A percentile compares a stretch with the other conserved stretches of the same genome.
These are phyloP conservation scores for Myiagra hebetior DNA, from an alignment of 2,113 vertebrate genomes.

Conservation along the genomic window DNA sequence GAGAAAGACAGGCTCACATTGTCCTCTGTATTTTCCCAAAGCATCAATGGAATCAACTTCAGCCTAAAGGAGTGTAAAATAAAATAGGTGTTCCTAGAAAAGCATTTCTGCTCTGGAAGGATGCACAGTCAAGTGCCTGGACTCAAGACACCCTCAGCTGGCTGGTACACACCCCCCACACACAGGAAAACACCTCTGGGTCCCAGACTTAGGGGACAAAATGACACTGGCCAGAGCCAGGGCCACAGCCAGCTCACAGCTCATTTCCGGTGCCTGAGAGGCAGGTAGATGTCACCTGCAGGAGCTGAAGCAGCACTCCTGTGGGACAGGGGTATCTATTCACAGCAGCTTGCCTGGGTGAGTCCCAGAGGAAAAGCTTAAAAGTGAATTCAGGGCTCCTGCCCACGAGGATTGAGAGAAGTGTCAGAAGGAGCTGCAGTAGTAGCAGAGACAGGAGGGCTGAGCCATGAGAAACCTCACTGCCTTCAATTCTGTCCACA, in stretches of 20 bases:
- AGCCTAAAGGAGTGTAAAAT: conserved; percentile 72
- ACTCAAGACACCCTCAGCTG: neutral
- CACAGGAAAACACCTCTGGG: neutral
- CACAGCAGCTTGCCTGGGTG: neutral
- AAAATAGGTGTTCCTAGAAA: neutral
- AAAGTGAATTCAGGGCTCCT: neutral
- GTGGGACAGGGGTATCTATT: neutral
- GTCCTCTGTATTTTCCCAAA: conserved; percentile 85
- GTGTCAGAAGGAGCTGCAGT: neutral
- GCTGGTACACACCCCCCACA: fast-evolving
- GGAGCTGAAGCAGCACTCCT: neutral
- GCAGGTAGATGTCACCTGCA: neutral
- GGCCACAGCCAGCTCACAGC: neutral
- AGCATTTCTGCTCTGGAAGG: neutral
- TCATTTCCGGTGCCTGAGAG: neutral
- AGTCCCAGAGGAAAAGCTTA: neutral
- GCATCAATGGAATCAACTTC: conserved; percentile 87
- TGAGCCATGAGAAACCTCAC: neutral
- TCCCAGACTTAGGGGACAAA: neutral
- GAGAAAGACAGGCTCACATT: conserved; percentile 90
- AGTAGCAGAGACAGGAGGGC: neutral
- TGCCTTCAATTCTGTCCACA: fast-evolving
- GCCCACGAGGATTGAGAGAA: neutral
- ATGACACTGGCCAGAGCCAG: neutral
- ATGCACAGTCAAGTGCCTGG: neutral